Percentiles rank a stretch among this genome's conserved stretches.
These are phyloP conservation scores for Neelides sp. DNA, from an alignment of 1,140 invertebrate species.

Conservation along the genomic window DNA sequence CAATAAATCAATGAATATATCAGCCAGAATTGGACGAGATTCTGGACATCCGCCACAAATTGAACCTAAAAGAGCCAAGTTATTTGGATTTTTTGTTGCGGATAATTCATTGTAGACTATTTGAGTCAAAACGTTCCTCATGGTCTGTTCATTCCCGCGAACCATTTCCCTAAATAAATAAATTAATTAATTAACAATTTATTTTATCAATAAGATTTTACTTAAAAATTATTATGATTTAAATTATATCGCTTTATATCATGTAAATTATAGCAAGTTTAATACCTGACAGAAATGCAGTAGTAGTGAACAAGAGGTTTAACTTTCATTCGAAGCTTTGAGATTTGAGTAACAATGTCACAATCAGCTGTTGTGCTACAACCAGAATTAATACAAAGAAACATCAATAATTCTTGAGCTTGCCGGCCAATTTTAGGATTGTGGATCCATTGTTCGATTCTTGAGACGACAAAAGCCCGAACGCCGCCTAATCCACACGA, in stretches of 20 bases:
- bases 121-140: constrained; percentile 74
- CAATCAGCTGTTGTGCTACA: constrained; percentile 64
- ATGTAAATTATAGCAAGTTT: no score
- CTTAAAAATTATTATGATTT: background rate
- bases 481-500: constrained; percentile 37
- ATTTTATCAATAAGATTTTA: background rate
- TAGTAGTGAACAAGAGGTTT: constrained; percentile 80
- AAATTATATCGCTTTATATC: background rate
- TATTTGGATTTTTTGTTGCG: constrained; percentile 74
- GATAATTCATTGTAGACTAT: constrained; percentile 92
- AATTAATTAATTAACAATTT: no score
- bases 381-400: constrained; percentile 79
- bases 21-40: constrained; percentile 60
- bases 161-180: constrained; percentile 54
- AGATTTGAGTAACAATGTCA: constrained; percentile 77
- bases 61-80: constrained; percentile 72
- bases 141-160: constrained; percentile 61
- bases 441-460: constrained; percentile 85
- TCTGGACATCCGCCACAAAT: constrained; percentile 72
- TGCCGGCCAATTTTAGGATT: constrained; percentile 83
- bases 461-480: constrained; percentile 61
- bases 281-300: constrained; percentile 59
- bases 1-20: constrained; percentile 69
- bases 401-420: constrained; percentile 84
- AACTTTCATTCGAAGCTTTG: constrained; percentile 83